phyloP scores from a whole-genome alignment of 2,113 vertebrate genomes.

The Aptenodytes patagonicus region DNA sequence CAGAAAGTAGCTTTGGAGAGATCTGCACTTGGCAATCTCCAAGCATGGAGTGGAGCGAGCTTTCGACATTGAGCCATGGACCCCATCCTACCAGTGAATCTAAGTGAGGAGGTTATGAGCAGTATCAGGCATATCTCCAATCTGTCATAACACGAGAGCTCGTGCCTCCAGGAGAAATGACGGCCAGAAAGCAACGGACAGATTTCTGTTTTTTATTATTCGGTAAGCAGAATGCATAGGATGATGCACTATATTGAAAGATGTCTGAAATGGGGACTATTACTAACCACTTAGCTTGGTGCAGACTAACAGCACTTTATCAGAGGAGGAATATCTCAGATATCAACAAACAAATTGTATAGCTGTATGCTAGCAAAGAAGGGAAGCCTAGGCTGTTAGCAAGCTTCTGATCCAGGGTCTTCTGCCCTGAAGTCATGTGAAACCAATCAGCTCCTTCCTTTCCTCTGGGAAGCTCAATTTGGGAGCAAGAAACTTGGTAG shows the following conservation, averaged over 20 bases:
- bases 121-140: not conserved
- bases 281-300: not conserved
- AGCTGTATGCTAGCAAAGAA: not conserved
- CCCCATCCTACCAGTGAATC: not conserved
- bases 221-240: not conserved
- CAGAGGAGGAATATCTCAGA: not conserved
- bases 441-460: not conserved
- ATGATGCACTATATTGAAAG: not conserved
- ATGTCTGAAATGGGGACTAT: not conserved
- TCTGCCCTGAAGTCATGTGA: not conserved
- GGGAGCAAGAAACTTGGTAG: not conserved
- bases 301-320: not conserved
- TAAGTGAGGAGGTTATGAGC: not conserved
- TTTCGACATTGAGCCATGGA: not conserved
- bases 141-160: not conserved
- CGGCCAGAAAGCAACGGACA: not conserved
- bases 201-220: not conserved
- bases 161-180: not conserved
- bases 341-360: not conserved
- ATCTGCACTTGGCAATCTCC: not conserved
- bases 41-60: rapidly evolving
- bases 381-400: not conserved
- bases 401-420: not conserved
- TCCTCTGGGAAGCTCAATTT: not conserved
- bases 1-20: not conserved